Percentiles rank a stretch among this genome's conserved stretches.
phyloP scores from a whole-genome alignment of 1,140 invertebrate species.

The Halesus radiatus region DNA sequence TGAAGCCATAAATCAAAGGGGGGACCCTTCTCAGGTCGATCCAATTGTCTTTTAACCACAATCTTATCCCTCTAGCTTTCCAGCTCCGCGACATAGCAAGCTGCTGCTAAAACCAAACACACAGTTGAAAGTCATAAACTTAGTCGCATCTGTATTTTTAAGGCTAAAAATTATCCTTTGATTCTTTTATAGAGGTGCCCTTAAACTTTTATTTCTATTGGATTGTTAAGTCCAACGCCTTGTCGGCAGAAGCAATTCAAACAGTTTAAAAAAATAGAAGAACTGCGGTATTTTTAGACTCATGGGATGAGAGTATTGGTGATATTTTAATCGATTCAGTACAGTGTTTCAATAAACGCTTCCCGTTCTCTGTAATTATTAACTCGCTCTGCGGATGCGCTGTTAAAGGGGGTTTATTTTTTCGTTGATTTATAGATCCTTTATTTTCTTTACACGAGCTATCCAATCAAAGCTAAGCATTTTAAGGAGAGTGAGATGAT shows the following conservation, averaged over 20 bases:
- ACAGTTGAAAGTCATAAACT: too few relatives aligned
- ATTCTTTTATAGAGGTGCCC: neutral
- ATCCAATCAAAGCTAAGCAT: too few relatives aligned
- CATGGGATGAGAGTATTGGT: neutral
- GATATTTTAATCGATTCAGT: slow-evolving; percentile 37
- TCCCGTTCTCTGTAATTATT: slow-evolving; percentile 21
- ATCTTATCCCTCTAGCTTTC: neutral
- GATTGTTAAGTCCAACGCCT: neutral
- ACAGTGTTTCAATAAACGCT: slow-evolving; percentile 21
- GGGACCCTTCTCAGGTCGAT: slow-evolving; percentile 10
- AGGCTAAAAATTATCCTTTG: neutral
- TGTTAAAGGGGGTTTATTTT: neutral
- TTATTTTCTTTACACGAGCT: neutral
- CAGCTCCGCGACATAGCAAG: neutral
- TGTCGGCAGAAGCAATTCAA: slow-evolving; percentile 10
- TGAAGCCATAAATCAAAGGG: slow-evolving; percentile 33
- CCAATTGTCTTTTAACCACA: slow-evolving; percentile 20
- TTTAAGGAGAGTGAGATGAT: too few relatives aligned
- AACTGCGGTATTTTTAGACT: too few relatives aligned
- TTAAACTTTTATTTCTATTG: neutral
- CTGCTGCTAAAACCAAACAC: neutral
- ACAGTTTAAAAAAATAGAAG: too few relatives aligned
- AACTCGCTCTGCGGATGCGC: neutral
- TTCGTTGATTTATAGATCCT: neutral
- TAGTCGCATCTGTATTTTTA: neutral